phyloP scores from a whole-genome alignment of 23 tunicate species.

The Botrylloides violaceus region DNA sequence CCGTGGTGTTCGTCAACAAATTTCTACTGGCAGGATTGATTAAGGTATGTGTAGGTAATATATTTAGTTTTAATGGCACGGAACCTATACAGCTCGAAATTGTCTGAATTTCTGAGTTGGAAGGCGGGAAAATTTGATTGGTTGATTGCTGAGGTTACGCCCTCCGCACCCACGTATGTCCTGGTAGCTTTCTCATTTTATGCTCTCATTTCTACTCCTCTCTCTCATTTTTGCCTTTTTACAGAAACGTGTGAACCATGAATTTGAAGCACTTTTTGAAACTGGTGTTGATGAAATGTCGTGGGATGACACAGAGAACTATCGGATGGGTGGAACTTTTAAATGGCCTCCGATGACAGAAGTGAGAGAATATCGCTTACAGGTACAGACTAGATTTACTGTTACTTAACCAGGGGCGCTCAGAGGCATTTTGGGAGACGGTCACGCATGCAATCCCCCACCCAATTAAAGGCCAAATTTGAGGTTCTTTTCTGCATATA shows the following conservation, averaged over 20 bases:
- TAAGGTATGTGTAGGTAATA: slow-evolving; percentile 29
- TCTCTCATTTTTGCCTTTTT: not conserved
- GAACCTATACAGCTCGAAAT: no score
- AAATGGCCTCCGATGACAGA: slow-evolving; percentile 68
- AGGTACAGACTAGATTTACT: slow-evolving; percentile 25
- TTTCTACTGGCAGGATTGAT: slow-evolving; percentile 61
- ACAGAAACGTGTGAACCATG: slow-evolving; percentile 59
- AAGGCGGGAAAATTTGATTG: no score
- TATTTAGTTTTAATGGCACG: not conserved
- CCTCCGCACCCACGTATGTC: no score
- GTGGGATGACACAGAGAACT: slow-evolving; percentile 94
- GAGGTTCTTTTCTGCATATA: no score
- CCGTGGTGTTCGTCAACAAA: slow-evolving; percentile 82
- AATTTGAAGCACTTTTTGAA: slow-evolving; percentile 83
- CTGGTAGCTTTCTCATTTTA: no score
- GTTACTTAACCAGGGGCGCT: no score
- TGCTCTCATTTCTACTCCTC: not conserved
- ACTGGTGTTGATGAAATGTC: slow-evolving; percentile 96
- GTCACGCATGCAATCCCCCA: no score
- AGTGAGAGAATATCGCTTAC: slow-evolving; percentile 54
- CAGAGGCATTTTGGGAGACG: no score
- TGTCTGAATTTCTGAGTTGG: no score
- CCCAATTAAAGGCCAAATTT: no score
- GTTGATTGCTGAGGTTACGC: no score
- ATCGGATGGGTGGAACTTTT: slow-evolving; percentile 85